Base-by-base conservation (phyloP, 2,888 invertebrate species). In the Seladonia tumulorum region DNA sequence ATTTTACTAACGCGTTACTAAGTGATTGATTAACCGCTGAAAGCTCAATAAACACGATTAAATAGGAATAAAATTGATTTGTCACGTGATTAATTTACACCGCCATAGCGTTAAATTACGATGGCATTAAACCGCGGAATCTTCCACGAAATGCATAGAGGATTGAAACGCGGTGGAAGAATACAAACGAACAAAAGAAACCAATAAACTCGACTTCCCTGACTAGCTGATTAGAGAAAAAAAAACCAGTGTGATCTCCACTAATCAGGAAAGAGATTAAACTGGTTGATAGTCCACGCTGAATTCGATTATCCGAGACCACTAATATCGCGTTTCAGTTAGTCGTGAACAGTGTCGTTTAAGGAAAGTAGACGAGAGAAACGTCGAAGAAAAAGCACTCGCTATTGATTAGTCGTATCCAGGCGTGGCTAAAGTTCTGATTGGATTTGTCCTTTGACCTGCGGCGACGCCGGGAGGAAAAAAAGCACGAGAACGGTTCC, bases 401-500 rank as follows among this genome's bases (percentile, higher is more conserved):
- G 57, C n/a, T 66, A 25, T 42, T 42, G 63, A 83, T 83, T 66
- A 53, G 22, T 53, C 14, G n/a, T 16, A 0, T 1, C 29, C 29
- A 63, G 12, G n/a, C 14, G n/a, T 4, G 39, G 18, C 35, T 4
- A 35, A 72, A 47, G 35, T 63, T 39, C 45, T 71, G 63, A 63
- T 71, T 35, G 63, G 22, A 57, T 72, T 76, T 49, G 18, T 47
- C 16, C 29, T 45, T 45, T 49, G 35, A 49, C 35, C 18, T 10
- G 5, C n/a, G 5, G 22, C 12, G 3, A 49, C 25, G 4, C 18
- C 10, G 5, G 22, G 35, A 42, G 25, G 14, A 66, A 60, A 81
- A 35, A 85, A 85, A 84, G 81, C 75, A 63, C 71, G 66, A 82
- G 74, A 81, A 66, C 66, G 47, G 47, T 68, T 81, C 60, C 8